Percentiles rank a stretch among this genome's conserved stretches.
Evolutionary conservation across 1,140 invertebrate species (phyloP).

Genomic region (Triops longicaudatus): DNA sequence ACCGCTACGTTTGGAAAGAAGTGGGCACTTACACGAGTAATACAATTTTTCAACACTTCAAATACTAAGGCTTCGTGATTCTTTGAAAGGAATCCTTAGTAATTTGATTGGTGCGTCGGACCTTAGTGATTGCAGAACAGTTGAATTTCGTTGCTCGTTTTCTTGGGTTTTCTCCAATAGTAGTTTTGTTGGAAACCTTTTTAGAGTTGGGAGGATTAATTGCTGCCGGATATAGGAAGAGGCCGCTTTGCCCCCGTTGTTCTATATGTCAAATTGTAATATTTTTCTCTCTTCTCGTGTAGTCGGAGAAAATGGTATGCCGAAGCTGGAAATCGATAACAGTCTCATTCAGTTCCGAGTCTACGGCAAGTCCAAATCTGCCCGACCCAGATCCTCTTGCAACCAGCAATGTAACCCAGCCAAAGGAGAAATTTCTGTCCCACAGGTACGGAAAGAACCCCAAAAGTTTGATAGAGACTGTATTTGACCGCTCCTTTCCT

Average conservation of each 20-base stretch:
- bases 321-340: constrained; percentile 39
- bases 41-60: constrained; percentile 30
- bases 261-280: not conserved
- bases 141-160: not conserved
- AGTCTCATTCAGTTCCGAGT: constrained; percentile 37
- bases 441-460: constrained; percentile 33
- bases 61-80: constrained; percentile 8
- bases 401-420: constrained; percentile 42
- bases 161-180: not conserved
- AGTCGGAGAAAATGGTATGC: constrained; percentile 39
- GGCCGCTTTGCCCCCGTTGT: not conserved
- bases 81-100: not conserved
- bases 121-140: not conserved
- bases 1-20: constrained; percentile 41
- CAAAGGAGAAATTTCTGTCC: constrained; percentile 38
- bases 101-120: constrained; percentile 4
- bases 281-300: not conserved
- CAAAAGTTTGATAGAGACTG: too few relatives aligned
- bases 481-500: too few relatives aligned
- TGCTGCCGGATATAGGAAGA: not conserved
- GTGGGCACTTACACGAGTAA: constrained; percentile 48
- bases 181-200: constrained; percentile 16
- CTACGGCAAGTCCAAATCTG: constrained; percentile 26
- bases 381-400: constrained; percentile 43
- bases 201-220: not conserved